Base-by-base conservation (phyloP, 1,140 invertebrate genomes). In the Caenorhabditis brenneri region DNA sequence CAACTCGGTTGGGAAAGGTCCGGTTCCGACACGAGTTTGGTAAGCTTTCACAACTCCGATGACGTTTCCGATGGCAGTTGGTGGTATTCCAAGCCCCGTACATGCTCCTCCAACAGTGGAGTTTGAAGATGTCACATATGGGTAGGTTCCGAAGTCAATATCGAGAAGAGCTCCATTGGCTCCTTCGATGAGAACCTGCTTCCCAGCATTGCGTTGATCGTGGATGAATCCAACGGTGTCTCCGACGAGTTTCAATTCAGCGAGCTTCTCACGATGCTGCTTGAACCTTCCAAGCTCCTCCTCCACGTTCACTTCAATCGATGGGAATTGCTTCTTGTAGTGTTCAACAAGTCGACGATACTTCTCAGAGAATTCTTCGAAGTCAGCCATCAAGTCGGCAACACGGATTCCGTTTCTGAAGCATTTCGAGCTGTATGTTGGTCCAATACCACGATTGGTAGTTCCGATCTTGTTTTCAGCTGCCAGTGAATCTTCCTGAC, bases 121-220 rank as follows among this genome's bases (percentile, higher is more conserved):
- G 93, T 99, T 99, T 9, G 96, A 98, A 82, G 97, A 99, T 33
- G 98, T 99, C 81, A 99, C 97, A 92, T 96, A 99, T 0, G 98
- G 98, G 92, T 99, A 99, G 16, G 97, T 98, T 84, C 84, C 97
- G 93, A 98, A 98, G 92, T 99, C 97, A 90, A 99, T 98, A 91
- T 99, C 97, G 87, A 99, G 92, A 94, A 98, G 96, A 16, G 95
- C 95, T 6, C 96, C 97, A 92, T 99, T 98, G 19, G 97, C 97
- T 84, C 97, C 97, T 92, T 98, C 97, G 0, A 98, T 95, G 19
- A 98, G 92, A 33, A 98, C 92, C 36, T 88, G 92, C 88, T 93
- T 93, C 2, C 94, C 94, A 55, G 93, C 92, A 48, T 93, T 93
- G 49, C 97, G 92, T 22, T 94, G 93, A 33, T 93, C 92, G 91